Percentiles rank a stretch among this genome's conserved stretches.
Evolutionary conservation across 2,888 invertebrate species (phyloP).

Genomic region (Temnothorax unifasciatus): DNA sequence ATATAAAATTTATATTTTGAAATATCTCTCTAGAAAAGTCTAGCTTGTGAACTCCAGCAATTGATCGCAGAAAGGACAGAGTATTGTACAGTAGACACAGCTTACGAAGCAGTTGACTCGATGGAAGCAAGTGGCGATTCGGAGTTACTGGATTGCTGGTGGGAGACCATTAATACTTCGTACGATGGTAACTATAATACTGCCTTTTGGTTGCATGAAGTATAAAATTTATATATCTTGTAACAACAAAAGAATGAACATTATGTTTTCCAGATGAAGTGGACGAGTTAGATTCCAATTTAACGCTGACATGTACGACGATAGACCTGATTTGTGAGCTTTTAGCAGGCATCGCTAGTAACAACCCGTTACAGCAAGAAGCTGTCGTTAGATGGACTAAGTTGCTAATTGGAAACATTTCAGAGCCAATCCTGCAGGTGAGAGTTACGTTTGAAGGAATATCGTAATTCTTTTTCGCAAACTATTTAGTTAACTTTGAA

Average conservation of each 20-base stretch:
- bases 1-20: neutral
- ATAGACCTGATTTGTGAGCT: slow-evolving; percentile 87
- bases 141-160: slow-evolving; percentile 82
- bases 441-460: slow-evolving; percentile 23
- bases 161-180: slow-evolving; percentile 79
- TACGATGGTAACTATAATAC: slow-evolving; percentile 78
- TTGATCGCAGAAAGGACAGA: slow-evolving; percentile 87
- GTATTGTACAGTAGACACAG: slow-evolving; percentile 88
- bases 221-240: neutral
- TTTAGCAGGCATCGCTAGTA: slow-evolving; percentile 85
- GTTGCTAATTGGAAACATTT: slow-evolving; percentile 85
- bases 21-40: slow-evolving; percentile 64
- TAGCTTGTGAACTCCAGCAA: slow-evolving; percentile 78
- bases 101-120: slow-evolving; percentile 89
- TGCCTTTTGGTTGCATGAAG: neutral
- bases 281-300: slow-evolving; percentile 87
- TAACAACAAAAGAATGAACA: neutral
- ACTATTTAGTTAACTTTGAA: slow-evolving; percentile 3
- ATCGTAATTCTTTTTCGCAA: neutral
- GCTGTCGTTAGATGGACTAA: slow-evolving; percentile 86
- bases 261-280: slow-evolving; percentile 85
- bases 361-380: slow-evolving; percentile 86
- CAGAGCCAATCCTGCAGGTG: slow-evolving; percentile 84
- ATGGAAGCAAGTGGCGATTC: slow-evolving; percentile 85
- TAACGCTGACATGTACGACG: slow-evolving; percentile 86